Base-by-base conservation (phyloP, 2,888 invertebrate species). In the Flabesymbios commensalis region DNA sequence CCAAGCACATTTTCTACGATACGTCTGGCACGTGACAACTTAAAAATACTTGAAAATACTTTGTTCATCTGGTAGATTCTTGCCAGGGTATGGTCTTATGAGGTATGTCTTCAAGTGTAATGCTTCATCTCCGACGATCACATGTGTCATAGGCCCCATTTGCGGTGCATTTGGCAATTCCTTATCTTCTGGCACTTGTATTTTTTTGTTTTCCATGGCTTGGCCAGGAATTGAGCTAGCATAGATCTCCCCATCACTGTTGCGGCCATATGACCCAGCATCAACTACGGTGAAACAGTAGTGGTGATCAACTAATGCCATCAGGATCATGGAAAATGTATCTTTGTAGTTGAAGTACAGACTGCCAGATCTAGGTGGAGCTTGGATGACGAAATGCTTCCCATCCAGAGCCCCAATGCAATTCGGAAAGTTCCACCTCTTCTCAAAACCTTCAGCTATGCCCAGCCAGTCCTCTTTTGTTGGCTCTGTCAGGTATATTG, bases 361-460 rank as follows among this genome's bases (percentile, higher is more conserved):
- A 10, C 36, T 31, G 1, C 55, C 63, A 14, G 29, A 10, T 1
- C 48, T 22, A 26, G 48, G 36, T 3, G 57, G 52, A 10, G 28
- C 3, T 28, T 19, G 4, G 3, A 62, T 53, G 28, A 41, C 29
- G 17, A 63, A 26, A 28, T 63, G 59, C 28, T 62, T 63, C 7
- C 59, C 47, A 32, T 63, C 60, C 7, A 63, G n/a, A n/a, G 55
- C 60, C 24, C 59, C 63, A 5, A 54, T 17, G 47, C 63, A 63
- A 61, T n/a, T 79, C 75, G 79, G 78, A 74, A 80, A 75, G 48
- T 76, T 72, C 74, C 74, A 72, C 74, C 29, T 59, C 59, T 70
- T 26, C 10, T 48, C 14, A 47, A 69, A 73, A 0, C 56, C 62
- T 17, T 51, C 39, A 31, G 60, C 54, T 28, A 60, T 57, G 3